Percentiles rank a stretch among this genome's conserved stretches.
Conservation (phyloP, 2,113 vertebrate genomes). For the Petroica traversi region DNA sequence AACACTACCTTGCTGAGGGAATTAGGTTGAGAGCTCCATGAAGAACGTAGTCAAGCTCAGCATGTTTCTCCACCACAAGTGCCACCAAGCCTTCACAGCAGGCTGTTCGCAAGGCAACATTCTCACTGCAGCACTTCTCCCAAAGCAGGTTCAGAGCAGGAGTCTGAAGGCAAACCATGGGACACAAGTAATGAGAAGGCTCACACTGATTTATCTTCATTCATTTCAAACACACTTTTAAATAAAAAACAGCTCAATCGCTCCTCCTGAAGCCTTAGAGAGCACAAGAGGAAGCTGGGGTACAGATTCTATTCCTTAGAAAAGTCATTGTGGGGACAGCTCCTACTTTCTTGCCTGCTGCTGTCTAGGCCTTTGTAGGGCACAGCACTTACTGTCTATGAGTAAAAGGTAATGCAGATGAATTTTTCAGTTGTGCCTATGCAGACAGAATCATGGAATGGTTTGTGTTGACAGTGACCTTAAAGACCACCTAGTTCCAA, state of each 20-base stretch:
- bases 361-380: neutral
- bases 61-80: slow-evolving; percentile 88
- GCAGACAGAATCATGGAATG: neutral
- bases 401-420: accelerated
- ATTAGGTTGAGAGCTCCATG: slow-evolving; percentile 87
- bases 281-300: neutral
- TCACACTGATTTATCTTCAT: neutral
- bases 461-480: neutral
- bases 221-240: neutral
- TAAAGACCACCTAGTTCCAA: neutral
- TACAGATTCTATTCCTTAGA: neutral
- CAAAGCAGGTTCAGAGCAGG: slow-evolving; percentile 87
- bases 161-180: slow-evolving; percentile 75
- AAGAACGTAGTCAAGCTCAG: slow-evolving; percentile 84
- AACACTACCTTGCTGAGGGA: slow-evolving; percentile 88
- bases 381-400: neutral
- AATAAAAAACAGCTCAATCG: neutral
- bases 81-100: slow-evolving; percentile 89
- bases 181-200: neutral
- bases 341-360: neutral
- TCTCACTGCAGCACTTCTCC: slow-evolving; percentile 89
- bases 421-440: neutral
- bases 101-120: slow-evolving; percentile 78
- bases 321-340: neutral
- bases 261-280: neutral